These are phyloP conservation scores for Hystrix cristata DNA, from an alignment of 2,113 vertebrate species.

Conservation along the genomic window DNA sequence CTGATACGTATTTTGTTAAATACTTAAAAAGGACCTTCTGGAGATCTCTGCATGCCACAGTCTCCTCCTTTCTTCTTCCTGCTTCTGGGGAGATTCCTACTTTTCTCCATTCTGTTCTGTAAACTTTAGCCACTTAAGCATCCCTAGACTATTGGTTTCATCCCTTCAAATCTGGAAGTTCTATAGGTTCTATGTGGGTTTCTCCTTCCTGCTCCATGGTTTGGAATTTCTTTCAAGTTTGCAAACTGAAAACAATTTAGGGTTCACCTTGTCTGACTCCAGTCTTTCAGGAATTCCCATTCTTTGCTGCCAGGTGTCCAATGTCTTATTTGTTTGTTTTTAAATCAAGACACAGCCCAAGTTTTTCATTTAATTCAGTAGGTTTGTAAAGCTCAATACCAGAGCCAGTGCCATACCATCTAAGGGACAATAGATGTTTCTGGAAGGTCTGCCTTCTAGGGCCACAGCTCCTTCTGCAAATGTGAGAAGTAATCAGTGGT, in stretches of 20 bases:
- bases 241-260: not conserved
- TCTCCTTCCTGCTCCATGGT: not conserved
- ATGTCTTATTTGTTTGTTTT: not conserved
- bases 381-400: not conserved
- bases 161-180: too few relatives aligned
- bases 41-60: too few relatives aligned
- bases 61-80: not conserved
- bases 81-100: not conserved
- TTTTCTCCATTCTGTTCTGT: not conserved
- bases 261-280: not conserved
- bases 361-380: not conserved
- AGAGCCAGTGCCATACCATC: not conserved
- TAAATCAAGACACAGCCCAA: not conserved
- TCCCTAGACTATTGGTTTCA: not conserved
- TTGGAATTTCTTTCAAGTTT: not conserved
- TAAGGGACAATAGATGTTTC: not conserved
- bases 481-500: rapidly evolving
- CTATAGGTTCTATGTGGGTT: not conserved
- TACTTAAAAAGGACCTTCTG: too few relatives aligned
- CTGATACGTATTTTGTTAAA: too few relatives aligned
- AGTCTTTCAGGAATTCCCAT: not conserved
- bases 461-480: too few relatives aligned
- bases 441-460: not conserved
- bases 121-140: not conserved
- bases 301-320: not conserved